These are phyloP conservation scores for Hapalemur alaotrensis DNA, from an alignment of 2,797 vertebrate species.

Conservation along the genomic window DNA sequence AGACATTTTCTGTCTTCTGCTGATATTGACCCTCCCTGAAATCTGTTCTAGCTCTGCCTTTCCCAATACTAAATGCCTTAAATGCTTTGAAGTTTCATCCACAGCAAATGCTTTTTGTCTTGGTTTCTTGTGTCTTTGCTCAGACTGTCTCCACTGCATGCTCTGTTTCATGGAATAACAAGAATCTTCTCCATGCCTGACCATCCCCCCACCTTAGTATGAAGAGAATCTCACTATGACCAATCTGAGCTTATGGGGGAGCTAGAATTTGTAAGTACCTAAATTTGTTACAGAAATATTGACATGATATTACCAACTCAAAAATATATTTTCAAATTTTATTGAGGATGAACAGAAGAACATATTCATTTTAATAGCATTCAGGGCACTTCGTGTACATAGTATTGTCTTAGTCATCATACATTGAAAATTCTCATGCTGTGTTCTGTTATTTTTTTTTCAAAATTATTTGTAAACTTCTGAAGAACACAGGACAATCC, in stretches of 20 bases:
- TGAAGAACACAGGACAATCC: not conserved
- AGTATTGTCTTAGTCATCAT: not conserved
- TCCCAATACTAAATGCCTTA: not conserved
- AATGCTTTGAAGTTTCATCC: not conserved
- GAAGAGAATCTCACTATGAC: not conserved
- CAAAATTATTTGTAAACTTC: slow-evolving; percentile 1
- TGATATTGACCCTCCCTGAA: not conserved
- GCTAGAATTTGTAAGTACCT: not conserved
- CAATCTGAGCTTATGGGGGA: not conserved
- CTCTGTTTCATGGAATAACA: not conserved
- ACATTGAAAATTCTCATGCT: not conserved
- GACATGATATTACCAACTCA: not conserved
- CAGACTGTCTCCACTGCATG: not conserved
- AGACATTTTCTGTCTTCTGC: not conserved
- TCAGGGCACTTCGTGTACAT: not conserved
- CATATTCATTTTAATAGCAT: not conserved
- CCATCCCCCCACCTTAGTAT: not conserved
- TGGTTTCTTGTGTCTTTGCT: not conserved
- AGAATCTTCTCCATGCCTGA: not conserved
- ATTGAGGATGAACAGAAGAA: not conserved
- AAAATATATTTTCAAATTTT: not conserved
- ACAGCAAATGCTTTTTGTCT: not conserved
- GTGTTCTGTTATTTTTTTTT: not conserved
- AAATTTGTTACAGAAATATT: slow-evolving; percentile 7
- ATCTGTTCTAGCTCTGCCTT: not conserved